Evolutionary conservation across 2,888 invertebrate genomes (phyloP).

Genomic region (Acronicta alni): DNA sequence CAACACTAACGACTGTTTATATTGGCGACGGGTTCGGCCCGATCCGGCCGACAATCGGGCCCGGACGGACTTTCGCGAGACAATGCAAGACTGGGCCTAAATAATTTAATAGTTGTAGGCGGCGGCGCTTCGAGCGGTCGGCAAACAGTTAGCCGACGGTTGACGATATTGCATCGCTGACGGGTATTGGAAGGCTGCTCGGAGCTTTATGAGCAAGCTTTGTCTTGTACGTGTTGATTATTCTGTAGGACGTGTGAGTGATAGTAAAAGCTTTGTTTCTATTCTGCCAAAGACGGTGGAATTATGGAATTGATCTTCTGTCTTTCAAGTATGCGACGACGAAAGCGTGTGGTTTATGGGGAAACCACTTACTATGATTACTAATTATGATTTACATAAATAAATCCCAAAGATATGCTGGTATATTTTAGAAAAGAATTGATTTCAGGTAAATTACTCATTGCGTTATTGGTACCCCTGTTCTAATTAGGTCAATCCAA

Average conservation of each 20-base stretch:
- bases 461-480: too few species aligned
- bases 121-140: conserved; percentile 71
- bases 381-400: too few species aligned
- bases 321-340: too few species aligned
- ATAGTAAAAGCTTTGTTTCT: conserved; percentile 34
- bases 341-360: too few species aligned
- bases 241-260: conserved; percentile 32
- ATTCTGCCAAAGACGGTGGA: not conserved
- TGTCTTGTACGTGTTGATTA: conserved; percentile 53
- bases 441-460: too few species aligned
- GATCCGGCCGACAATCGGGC: conserved; percentile 63
- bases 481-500: too few species aligned
- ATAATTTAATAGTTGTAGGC: conserved; percentile 85
- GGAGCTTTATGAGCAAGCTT: conserved; percentile 53
- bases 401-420: too few species aligned
- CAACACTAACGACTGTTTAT: conserved; percentile 85
- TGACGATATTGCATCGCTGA: conserved; percentile 49
- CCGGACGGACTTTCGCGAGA: conserved; percentile 80
- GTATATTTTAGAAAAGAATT: too few species aligned
- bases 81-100: conserved; percentile 84
- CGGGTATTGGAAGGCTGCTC: conserved; percentile 38
- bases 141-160: conserved; percentile 72
- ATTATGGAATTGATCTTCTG: too few species aligned
- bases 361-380: too few species aligned
- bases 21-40: conserved; percentile 70